Percentiles rank a stretch among this genome's conserved stretches.
These are phyloP conservation scores for Stercorarius parasiticus DNA, from an alignment of 2,113 vertebrate genomes.

Conservation along the genomic window DNA sequence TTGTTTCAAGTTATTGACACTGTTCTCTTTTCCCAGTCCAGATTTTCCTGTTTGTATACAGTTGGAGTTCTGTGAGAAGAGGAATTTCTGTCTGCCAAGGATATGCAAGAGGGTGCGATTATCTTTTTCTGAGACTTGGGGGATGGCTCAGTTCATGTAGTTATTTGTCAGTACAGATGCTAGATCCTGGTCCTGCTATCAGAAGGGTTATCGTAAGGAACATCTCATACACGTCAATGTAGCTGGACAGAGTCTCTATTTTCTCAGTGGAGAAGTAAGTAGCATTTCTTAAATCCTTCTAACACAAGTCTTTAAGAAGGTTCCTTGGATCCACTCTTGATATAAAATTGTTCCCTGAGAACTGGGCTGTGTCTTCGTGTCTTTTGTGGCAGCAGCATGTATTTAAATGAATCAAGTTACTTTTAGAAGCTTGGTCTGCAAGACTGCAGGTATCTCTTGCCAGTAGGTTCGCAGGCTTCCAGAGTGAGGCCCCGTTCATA, in stretches of 20 bases:
- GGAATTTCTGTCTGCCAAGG: neutral
- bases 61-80: neutral
- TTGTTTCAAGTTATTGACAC: neutral
- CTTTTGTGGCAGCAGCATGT: neutral
- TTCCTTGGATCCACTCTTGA: neutral
- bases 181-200: neutral
- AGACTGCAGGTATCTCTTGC: neutral
- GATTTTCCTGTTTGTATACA: neutral
- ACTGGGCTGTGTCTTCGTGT: neutral
- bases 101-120: neutral
- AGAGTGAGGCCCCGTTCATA: neutral
- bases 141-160: neutral
- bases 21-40: neutral
- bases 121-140: neutral
- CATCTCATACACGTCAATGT: neutral
- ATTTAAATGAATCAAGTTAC: neutral
- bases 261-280: neutral
- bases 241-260: neutral
- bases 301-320: neutral
- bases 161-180: neutral
- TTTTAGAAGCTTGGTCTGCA: neutral
- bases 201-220: neutral
- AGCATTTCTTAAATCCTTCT: neutral
- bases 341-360: neutral
- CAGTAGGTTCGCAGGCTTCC: neutral